Evolutionary conservation across 2,888 invertebrate genomes (phyloP), one percentile per base, ranked within the genome.

Genomic region (Tenthredo scrophulariae): DNA sequence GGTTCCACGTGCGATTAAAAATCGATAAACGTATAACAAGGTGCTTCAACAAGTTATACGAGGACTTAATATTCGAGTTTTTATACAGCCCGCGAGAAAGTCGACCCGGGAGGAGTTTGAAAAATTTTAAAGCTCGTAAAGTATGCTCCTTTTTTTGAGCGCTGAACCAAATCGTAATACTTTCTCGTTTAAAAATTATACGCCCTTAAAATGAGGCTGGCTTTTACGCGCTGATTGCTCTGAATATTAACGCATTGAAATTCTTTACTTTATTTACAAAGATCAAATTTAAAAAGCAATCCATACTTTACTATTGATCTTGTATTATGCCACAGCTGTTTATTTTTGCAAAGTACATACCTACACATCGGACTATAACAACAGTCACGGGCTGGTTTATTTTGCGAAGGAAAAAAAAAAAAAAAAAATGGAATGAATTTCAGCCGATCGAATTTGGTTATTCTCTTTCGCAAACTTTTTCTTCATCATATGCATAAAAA

Each of bases 91-190:
- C 33, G 1, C 33, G 33, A 67, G 7, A 67, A 33, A 67, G 6
- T 22, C 62, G 67, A 6, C 15, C 15, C 10, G 26, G 33, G 26
- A 67, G 33, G 7, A 67, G 67, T 67, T 67, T 33, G 33, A 33
- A 33, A 67, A 67, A 33, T 67, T 29, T 33, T 18, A 33, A 67
- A 67, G 33, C 67, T 67, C 67, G 33, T 33, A 33, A 67, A 67
- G 67, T 33, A 33, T 67, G 5, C 26, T 67, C 13, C 29, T 33
- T 67, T 4, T 67, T 5, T 15, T 15, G 15, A 33, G 29, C 29
- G 6, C 33, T 67, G 15, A 29, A 67, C 67, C 67, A 33, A 33
- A 33, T 67, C 67, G 67, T 67, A 67, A 67, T 33, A 67, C 67
- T 33, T 33, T 18, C 33, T 67, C 67, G 67, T 67, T 67, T 18